Evolutionary conservation across 2,113 vertebrate genomes (phyloP).

Genomic region (Strix uralensis): DNA sequence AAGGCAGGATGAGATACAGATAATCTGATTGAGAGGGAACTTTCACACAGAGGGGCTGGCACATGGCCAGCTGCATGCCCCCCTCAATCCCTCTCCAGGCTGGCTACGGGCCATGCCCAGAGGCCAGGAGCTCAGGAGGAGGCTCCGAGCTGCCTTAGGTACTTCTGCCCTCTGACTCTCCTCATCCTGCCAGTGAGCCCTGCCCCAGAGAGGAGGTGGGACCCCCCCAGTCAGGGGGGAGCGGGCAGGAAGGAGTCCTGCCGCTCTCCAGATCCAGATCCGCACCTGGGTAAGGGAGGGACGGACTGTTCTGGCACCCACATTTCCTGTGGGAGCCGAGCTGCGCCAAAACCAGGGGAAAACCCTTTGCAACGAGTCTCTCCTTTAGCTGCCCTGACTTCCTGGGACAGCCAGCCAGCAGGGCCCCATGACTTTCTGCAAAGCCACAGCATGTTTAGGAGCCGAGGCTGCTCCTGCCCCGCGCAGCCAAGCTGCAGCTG

Average conservation of each 20-base stretch:
- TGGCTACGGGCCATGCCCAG: not conserved
- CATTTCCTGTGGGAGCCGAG: conserved; percentile 24
- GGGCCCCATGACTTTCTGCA: not conserved
- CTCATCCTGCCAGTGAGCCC: rapidly evolving
- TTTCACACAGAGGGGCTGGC: not conserved
- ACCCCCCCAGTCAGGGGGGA: not conserved
- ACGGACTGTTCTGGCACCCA: not conserved
- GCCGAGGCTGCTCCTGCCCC: not conserved
- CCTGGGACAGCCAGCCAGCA: not conserved
- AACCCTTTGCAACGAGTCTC: not conserved
- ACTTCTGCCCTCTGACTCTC: not conserved
- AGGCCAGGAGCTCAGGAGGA: not conserved
- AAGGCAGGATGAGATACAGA: not conserved
- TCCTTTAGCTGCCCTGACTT: not conserved
- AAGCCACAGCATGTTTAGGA: not conserved
- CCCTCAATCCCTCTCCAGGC: not conserved
- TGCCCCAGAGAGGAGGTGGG: not conserved
- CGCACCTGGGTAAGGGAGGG: not conserved
- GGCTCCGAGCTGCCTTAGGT: not conserved
- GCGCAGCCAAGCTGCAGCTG: rapidly evolving
- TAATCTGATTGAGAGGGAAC: conserved; percentile 26
- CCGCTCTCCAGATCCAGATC: not conserved
- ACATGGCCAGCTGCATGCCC: not conserved
- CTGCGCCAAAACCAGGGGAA: not conserved
- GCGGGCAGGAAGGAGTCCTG: not conserved